Evolutionary conservation across 2,888 invertebrate species (phyloP).

Genomic region (Cistogaster globosa): DNA sequence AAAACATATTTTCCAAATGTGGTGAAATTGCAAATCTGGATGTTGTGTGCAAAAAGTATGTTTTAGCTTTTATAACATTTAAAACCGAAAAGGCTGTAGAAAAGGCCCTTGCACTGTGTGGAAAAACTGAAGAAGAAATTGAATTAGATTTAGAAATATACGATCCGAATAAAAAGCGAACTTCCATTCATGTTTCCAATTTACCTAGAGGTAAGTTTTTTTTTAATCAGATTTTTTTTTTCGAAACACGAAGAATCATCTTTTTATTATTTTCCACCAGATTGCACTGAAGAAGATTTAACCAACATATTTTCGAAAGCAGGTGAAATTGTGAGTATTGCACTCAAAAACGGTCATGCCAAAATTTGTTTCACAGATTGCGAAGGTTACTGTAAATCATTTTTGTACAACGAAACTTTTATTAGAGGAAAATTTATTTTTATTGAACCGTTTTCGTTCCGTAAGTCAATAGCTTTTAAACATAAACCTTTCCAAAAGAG

Average conservation of each 20-base stretch:
- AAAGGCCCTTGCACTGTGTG: conserved; percentile 75
- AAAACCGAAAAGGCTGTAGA: conserved; percentile 69
- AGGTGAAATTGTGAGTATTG: conserved; percentile 74
- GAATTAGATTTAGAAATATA: conserved; percentile 74
- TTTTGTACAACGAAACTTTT: conserved; percentile 74
- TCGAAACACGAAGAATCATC: background rate
- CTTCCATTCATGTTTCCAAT: conserved; percentile 67
- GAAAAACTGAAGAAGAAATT: conserved; percentile 73
- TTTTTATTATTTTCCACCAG: conserved; percentile 36
- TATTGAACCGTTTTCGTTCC: conserved; percentile 76
- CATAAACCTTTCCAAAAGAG: background rate
- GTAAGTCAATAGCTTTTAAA: conserved; percentile 68
- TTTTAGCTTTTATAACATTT: conserved; percentile 76
- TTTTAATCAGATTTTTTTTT: no score
- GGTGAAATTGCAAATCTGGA: conserved; percentile 75
- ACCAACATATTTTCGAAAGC: conserved; percentile 68
- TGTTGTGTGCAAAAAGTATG: conserved; percentile 73
- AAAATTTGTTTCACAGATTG: conserved; percentile 74
- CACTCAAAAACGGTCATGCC: conserved; percentile 69
- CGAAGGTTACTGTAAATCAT: conserved; percentile 78
- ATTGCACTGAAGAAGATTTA: conserved; percentile 72
- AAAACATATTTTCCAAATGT: conserved; percentile 75
- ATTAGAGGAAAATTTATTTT: conserved; percentile 75
- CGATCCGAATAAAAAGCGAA: conserved; percentile 24
- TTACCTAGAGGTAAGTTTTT: conserved; percentile 60